These are phyloP conservation scores for Pachyrhynchus sulphureomaculatus DNA, from an alignment of 1,140 invertebrate species.

Conservation along the genomic window DNA sequence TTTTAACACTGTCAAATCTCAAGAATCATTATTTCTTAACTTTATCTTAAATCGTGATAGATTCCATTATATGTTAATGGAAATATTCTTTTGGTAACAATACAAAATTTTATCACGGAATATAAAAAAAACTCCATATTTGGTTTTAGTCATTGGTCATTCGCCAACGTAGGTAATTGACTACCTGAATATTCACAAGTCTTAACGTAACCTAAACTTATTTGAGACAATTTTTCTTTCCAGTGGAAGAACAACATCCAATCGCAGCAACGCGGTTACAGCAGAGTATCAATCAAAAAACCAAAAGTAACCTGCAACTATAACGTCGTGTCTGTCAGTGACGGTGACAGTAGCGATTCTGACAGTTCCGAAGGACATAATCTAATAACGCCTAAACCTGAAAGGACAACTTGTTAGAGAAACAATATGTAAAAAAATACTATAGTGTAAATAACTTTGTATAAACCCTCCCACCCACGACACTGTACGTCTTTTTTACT, in stretches of 20 bases:
- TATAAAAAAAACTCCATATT: no score
- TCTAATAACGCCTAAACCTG: conserved; percentile 43
- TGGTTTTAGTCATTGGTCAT: no score
- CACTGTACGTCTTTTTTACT: conserved; percentile 42
- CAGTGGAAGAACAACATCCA: conserved; percentile 47
- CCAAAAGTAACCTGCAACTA: conserved; percentile 53
- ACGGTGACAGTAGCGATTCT: conserved; percentile 48
- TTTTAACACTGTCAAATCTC: no score
- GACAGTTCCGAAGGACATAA: conserved; percentile 48
- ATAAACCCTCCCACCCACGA: conserved; percentile 23
- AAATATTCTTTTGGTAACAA: no score
- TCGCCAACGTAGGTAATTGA: no score
- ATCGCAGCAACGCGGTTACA: conserved; percentile 43
- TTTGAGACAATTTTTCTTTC: conserved; percentile 22
- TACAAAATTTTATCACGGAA: no score
- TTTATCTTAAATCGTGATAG: no score
- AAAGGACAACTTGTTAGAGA: conserved; percentile 45
- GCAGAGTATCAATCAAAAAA: conserved; percentile 50
- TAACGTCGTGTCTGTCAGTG: conserved; percentile 50
- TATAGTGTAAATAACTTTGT: conserved; percentile 34
- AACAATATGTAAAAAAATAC: conserved; percentile 15
- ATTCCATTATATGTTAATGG: no score
- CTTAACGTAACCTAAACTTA: no score
- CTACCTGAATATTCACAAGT: no score
- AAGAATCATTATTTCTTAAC: no score